A percentile compares a stretch with the other conserved stretches of the same genome.
Conservation (phyloP, 2,113 vertebrate species). For the Chionodraco myersi region DNA sequence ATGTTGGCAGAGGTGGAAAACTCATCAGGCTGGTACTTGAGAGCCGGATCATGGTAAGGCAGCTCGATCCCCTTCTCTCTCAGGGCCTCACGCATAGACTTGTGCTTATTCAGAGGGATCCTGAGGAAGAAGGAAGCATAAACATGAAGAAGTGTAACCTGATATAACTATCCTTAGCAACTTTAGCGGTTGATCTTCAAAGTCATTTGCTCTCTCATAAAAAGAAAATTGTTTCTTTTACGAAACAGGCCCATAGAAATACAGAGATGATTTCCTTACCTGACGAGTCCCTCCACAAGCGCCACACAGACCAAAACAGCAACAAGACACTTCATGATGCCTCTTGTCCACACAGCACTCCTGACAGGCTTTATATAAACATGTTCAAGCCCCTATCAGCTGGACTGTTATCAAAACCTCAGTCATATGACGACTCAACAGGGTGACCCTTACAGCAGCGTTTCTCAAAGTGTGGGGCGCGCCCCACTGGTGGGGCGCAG, state of each 20-base stretch:
- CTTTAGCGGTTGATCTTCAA: neutral
- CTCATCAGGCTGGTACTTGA: conserved; percentile 69
- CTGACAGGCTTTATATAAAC: conserved; percentile 60
- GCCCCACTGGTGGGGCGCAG: too few species aligned
- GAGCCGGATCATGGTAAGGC: conserved; percentile 67
- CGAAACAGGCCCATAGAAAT: too few species aligned
- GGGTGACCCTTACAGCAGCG: conserved; percentile 27
- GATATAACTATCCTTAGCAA: neutral
- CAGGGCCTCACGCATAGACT: conserved; percentile 83
- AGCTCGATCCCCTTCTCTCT: conserved; percentile 75
- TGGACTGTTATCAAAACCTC: conserved; percentile 18
- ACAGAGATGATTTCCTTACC: conserved; percentile 33
- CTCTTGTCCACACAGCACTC: neutral
- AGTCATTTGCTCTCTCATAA: neutral
- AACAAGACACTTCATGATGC: conserved; percentile 72
- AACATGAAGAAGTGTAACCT: neutral
- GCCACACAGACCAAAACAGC: conserved; percentile 60
- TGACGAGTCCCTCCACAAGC: conserved; percentile 63
- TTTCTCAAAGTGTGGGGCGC: too few species aligned
- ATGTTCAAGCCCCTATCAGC: conserved; percentile 35
- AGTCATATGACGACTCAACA: conserved; percentile 17
- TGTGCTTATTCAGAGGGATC: conserved; percentile 80
- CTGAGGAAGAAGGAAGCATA: conserved; percentile 58
- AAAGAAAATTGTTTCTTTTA: too few species aligned
- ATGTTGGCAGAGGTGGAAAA: conserved; percentile 64